A percentile compares a stretch with the other conserved stretches of the same genome.
phyloP scores from a whole-genome alignment of 2,888 invertebrate species.

The Chrysolina haemoptera region DNA sequence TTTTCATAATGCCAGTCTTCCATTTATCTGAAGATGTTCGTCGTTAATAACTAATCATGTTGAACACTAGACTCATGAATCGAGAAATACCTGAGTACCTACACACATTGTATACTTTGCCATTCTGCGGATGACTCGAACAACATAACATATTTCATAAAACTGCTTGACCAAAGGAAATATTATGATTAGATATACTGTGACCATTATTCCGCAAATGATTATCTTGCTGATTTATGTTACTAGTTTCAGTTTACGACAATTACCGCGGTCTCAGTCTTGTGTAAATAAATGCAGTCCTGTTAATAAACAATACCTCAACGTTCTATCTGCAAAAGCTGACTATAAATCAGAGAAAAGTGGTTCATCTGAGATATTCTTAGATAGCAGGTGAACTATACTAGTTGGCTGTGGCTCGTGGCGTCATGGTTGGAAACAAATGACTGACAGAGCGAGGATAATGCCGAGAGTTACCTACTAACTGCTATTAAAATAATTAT shows the following conservation, averaged over 20 bases:
- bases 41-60: too few relatives aligned
- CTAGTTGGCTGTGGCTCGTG: conserved; percentile 69
- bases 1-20: too few relatives aligned
- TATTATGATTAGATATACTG: conserved; percentile 42
- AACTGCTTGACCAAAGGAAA: conserved; percentile 37
- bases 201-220: conserved; percentile 44
- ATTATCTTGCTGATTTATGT: conserved; percentile 45
- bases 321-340: conserved; percentile 52
- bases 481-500: conserved; percentile 71
- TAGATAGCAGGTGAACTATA: conserved; percentile 68
- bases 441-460: conserved; percentile 72
- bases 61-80: too few relatives aligned
- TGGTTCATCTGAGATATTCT: conserved; percentile 65
- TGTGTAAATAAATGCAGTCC: conserved; percentile 48
- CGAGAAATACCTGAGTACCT: background rate
- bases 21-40: too few relatives aligned
- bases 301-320: conserved; percentile 56
- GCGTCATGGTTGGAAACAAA: conserved; percentile 72
- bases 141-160: conserved; percentile 32
- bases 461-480: conserved; percentile 68
- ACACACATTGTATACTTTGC: conserved; percentile 19
- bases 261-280: conserved; percentile 39
- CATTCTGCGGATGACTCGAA: conserved; percentile 26
- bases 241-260: conserved; percentile 40
- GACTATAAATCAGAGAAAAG: conserved; percentile 61